phyloP scores from a whole-genome alignment of 2,888 invertebrate genomes.

The Coecobrya sp. region DNA sequence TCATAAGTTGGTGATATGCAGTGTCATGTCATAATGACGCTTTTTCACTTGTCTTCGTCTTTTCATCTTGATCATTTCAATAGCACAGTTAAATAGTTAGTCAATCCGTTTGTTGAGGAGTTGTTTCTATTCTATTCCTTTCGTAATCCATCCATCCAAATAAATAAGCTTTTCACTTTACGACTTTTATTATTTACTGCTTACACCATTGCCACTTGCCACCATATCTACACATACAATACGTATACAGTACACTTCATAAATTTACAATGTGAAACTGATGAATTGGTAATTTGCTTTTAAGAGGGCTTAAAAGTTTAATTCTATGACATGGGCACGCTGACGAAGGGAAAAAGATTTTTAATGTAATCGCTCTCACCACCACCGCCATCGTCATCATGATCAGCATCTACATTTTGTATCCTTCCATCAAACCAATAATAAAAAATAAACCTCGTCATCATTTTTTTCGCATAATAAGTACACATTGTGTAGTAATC shows the following conservation, averaged over 20 bases:
- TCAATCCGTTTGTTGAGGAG: slow-evolving; percentile 68
- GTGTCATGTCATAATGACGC: slow-evolving; percentile 80
- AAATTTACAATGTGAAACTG: slow-evolving; percentile 77
- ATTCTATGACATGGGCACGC: slow-evolving; percentile 49
- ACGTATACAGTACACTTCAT: slow-evolving; percentile 53
- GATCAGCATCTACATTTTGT: background rate
- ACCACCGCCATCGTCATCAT: slow-evolving; percentile 52
- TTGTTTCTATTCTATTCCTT: slow-evolving; percentile 54
- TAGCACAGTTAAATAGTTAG: slow-evolving; percentile 42
- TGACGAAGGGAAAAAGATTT: slow-evolving; percentile 55
- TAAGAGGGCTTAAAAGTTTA: slow-evolving; percentile 56
- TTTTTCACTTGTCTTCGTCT: slow-evolving; percentile 75
- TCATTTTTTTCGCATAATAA: slow-evolving; percentile 50
- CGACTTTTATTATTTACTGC: slow-evolving; percentile 34
- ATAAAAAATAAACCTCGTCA: slow-evolving; percentile 30
- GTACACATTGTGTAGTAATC: slow-evolving; percentile 48
- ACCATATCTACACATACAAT: background rate
- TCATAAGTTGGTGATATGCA: slow-evolving; percentile 64
- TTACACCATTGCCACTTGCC: background rate
- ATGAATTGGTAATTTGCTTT: slow-evolving; percentile 85
- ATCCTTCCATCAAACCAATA: slow-evolving; percentile 58
- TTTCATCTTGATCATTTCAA: slow-evolving; percentile 70
- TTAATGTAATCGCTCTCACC: slow-evolving; percentile 67
- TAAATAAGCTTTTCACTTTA: slow-evolving; percentile 59
- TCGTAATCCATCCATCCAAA: slow-evolving; percentile 68